These are phyloP conservation scores for Electrophaes corylata DNA, from an alignment of 2,888 invertebrate genomes.

Conservation along the genomic window DNA sequence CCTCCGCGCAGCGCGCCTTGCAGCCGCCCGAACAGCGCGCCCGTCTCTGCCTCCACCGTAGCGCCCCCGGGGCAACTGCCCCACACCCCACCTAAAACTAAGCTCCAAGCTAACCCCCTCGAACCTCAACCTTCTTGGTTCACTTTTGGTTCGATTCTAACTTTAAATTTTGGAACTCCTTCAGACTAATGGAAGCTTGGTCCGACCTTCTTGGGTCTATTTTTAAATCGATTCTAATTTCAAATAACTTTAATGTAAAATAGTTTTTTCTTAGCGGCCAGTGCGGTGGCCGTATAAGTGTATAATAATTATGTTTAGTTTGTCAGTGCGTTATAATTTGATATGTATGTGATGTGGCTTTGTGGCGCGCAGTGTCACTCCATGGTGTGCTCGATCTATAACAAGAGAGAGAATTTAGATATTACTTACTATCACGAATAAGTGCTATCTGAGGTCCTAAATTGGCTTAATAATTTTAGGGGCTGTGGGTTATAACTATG, in stretches of 20 bases:
- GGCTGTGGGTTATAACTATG: too few species aligned
- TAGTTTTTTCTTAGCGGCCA: constrained; percentile 4
- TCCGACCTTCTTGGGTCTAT: not conserved
- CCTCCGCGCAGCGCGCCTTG: constrained; percentile 88
- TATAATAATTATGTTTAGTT: constrained; percentile 28
- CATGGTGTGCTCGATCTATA: constrained; percentile 74
- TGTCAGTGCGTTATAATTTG: constrained; percentile 78
- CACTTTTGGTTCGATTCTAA: not conserved
- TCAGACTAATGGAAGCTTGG: not conserved
- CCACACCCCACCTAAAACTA: constrained; percentile 41
- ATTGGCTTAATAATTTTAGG: too few species aligned
- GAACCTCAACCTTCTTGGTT: not conserved
- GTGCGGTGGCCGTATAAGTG: constrained; percentile 10
- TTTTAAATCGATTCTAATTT: not conserved
- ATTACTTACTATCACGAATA: too few species aligned
- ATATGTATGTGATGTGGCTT: constrained; percentile 68
- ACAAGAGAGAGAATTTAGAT: constrained; percentile 53
- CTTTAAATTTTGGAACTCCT: not conserved
- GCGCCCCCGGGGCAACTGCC: constrained; percentile 58
- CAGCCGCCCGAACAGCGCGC: constrained; percentile 86
- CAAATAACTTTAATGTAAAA: not conserved
- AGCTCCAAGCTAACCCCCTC: constrained; percentile 3
- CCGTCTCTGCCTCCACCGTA: constrained; percentile 81
- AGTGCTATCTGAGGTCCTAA: too few species aligned
- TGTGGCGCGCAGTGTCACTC: constrained; percentile 53